Evolutionary conservation across 2,797 vertebrate species (phyloP), one percentile per base, ranked within the genome.

Genomic region (Anas bernieri): DNA sequence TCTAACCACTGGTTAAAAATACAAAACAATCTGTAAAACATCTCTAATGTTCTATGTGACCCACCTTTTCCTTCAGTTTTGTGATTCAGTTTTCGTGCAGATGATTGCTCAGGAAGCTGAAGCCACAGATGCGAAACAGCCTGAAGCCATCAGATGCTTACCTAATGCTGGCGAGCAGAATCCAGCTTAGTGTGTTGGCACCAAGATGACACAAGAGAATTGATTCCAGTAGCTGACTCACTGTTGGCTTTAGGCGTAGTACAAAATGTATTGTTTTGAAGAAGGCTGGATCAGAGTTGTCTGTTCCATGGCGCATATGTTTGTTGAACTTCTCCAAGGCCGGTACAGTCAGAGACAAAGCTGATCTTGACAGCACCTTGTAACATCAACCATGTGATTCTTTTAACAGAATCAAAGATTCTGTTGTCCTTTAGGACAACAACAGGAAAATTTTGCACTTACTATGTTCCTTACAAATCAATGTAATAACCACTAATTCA

Each of bases 181-280:
- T 72, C 79, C 95, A 94, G 86, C 46, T 66, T 7, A 6, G 56
- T 26, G 54, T 43, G 79, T 8, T 91, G 96, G 90, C 88, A 88
- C n/a, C 12, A 23, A 77, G 64, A 75, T 54, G 81, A 94, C 81
- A 85, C 74, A 76, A 73, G 83, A 63, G 76, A 79, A 52, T 68
- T 20, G 77, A n/a, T 90, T 91, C 90, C 86, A 43, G 74, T 0
- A 83, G 61, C 73, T 96, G 88, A 96, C 81, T 96, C 95, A 93
- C 59, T 37, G 41, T 22, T 88, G 91, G 90, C 92, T 93, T 88
- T 61, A 89, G 66, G 67, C 15, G 1, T 17, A 84, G 90, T 48
- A 96, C 89, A 77, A 85, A 90, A 45, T 26, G 41, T 59, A 78
- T 93, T 96, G 83, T 96, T 86, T 74, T 58, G 63, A 55, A 90